A percentile compares a stretch with the other conserved stretches of the same genome.
Conservation (phyloP, 2,888 invertebrate genomes). For the Agrypnus murinus region DNA sequence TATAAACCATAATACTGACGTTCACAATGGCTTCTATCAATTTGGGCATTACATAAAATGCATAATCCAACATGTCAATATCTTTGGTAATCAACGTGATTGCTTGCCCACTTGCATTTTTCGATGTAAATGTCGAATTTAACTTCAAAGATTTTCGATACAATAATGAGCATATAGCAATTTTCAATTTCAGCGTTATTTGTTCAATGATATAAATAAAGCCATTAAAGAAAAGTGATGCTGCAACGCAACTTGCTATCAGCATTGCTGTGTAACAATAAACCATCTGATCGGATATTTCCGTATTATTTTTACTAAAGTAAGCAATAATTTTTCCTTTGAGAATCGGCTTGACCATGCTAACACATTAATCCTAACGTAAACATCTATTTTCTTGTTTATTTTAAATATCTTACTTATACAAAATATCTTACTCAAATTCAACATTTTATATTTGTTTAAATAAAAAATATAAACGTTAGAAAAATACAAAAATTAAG, state of each 20-base stretch:
- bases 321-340: conserved; percentile 79
- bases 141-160: conserved; percentile 82
- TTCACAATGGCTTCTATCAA: conserved; percentile 87
- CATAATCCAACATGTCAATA: conserved; percentile 88
- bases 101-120: conserved; percentile 81
- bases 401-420: conserved; percentile 17
- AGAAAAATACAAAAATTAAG: too few relatives aligned
- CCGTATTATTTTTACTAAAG: conserved; percentile 74
- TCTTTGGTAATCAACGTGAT: conserved; percentile 82
- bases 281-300: conserved; percentile 74
- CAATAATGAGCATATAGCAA: conserved; percentile 82
- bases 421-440: too few relatives aligned
- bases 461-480: too few relatives aligned
- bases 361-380: too few relatives aligned
- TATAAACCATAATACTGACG: conserved; percentile 79
- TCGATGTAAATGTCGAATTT: conserved; percentile 86
- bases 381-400: too few relatives aligned
- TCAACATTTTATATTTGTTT: too few relatives aligned
- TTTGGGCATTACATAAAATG: conserved; percentile 84
- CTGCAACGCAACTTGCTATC: conserved; percentile 74
- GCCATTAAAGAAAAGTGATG: conserved; percentile 80
- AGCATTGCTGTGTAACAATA: conserved; percentile 81
- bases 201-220: conserved; percentile 82
- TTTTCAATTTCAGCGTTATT: conserved; percentile 80
- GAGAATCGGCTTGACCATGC: conserved; percentile 78